Conservation (phyloP, 2,113 vertebrate species). For the Nycticryphes semicollaris region DNA sequence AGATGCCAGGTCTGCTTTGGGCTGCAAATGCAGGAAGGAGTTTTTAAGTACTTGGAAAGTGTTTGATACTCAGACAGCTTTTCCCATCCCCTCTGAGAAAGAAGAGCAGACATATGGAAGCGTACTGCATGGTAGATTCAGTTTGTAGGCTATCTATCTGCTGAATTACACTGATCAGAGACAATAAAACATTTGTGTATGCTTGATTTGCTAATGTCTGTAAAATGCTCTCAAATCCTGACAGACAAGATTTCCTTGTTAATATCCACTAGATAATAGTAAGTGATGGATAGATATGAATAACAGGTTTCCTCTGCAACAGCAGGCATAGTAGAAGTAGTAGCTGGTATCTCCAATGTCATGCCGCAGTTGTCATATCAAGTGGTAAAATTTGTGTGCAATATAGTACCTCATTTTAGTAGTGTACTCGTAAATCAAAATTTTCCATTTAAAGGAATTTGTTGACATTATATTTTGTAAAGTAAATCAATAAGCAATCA, state of each 20-base stretch:
- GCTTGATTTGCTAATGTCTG: background rate
- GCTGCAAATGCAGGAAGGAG: background rate
- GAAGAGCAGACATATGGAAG: background rate
- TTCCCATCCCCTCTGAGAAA: background rate
- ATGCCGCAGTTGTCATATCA: background rate
- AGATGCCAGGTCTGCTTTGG: background rate
- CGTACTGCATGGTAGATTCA: background rate
- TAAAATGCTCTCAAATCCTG: background rate
- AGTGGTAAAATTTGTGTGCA: background rate
- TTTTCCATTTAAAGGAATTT: background rate
- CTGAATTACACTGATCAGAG: background rate
- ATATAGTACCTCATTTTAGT: background rate
- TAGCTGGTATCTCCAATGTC: background rate
- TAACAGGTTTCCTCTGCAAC: background rate
- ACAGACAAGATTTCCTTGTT: background rate
- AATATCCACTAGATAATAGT: background rate
- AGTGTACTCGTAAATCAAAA: background rate
- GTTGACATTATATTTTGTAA: background rate
- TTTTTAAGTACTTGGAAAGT: background rate
- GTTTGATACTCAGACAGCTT: background rate
- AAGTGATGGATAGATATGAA: background rate
- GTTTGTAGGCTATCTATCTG: background rate
- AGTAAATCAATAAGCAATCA: background rate
- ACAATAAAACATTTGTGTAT: background rate
- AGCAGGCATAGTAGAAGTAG: background rate